These are phyloP conservation scores for Caenorhabditis sp. DNA, from an alignment of 2,888 invertebrate genomes.

Conservation along the genomic window DNA sequence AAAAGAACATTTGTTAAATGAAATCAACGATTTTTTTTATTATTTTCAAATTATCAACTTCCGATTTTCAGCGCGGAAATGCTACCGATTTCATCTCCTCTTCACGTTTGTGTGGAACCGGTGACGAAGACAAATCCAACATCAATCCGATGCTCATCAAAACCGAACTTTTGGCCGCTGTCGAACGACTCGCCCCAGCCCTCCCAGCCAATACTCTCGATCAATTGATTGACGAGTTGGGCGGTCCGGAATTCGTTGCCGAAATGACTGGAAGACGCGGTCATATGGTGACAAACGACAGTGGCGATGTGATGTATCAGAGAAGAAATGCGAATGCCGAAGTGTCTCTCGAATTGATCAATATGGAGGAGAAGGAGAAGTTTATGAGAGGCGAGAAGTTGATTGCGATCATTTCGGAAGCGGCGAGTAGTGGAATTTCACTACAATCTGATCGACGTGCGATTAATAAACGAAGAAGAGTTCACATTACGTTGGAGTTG, in stretches of 20 bases:
- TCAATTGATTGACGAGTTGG: conserved; percentile 95
- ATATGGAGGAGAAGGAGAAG: conserved; percentile 83
- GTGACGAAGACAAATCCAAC: conserved; percentile 31
- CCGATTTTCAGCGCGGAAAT: conserved; percentile 39
- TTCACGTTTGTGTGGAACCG: conserved; percentile 52
- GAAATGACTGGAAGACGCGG: conserved; percentile 99
- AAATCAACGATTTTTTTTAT: no score
- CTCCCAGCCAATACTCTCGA: conserved; percentile 97
- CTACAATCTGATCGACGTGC: conserved; percentile 93
- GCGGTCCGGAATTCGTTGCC: conserved; percentile 95
- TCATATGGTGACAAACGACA: conserved; percentile 81
- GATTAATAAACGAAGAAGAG: conserved; percentile 88
- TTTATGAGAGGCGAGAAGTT: conserved; percentile 85
- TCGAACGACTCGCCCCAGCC: conserved; percentile 85
- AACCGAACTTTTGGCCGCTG: conserved; percentile 84
- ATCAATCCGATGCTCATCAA: conserved; percentile 61
- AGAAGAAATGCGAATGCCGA: conserved; percentile 84
- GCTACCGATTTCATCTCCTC: conserved; percentile 64
- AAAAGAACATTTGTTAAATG: no score
- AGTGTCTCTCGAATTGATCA: conserved; percentile 93
- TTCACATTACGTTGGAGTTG: conserved; percentile 96
- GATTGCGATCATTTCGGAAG: conserved; percentile 98
- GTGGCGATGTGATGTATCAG: conserved; percentile 91
- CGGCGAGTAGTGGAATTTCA: conserved; percentile 96
- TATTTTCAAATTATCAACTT: no score